Base-by-base conservation (phyloP, 2,888 invertebrate species). In the Phyto melanocephala region DNA sequence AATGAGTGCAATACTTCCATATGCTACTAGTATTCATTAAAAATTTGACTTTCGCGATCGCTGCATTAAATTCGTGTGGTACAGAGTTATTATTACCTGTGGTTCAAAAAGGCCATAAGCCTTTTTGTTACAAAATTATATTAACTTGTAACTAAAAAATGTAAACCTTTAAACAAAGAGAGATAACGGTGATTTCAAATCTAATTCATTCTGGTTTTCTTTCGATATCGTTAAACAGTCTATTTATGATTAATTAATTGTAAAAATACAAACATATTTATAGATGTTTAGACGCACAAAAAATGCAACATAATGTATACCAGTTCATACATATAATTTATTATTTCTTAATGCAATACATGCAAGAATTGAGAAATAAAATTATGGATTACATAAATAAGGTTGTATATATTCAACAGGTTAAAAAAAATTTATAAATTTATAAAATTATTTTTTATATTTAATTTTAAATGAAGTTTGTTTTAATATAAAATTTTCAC, bases 291-390 rank as follows among this genome's bases (percentile, higher is more conserved):
- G 71, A 71, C 20, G 75, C 71, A 79, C 79, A 52, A 71, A 54
- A 62, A 82, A 76, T 79, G 75, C 71, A 79, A 82, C 78, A 33
- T 71, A 82, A 67, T 72, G 75, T 82, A 82, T 71, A 75, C 74
- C 65, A 78, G 24, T 71, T 65, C 1, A 54, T 60, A 68, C 52
- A 20, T 47, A 11, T 20, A 47, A 47, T 22, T 20, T 1, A 47
- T 42, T 3, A 28, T 28, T 28, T 28, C 6, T 28, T 28, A 28
- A 28, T 6, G 6, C 3, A 5, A 28, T 28, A 6, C 6, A 6
- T 28, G 6, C 6, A 28, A 28, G 28, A 28, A n/a, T n/a, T n/a
- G n/a, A n/a, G n/a, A 45, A 45, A 10, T 40, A 22, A 54, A 52
- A 24, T 42, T 28, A 5, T 5, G 8, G 1, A 63, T 28, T 56